Evolutionary conservation across 1,140 invertebrate genomes (phyloP).

Genomic region (Carposina sasakii): DNA sequence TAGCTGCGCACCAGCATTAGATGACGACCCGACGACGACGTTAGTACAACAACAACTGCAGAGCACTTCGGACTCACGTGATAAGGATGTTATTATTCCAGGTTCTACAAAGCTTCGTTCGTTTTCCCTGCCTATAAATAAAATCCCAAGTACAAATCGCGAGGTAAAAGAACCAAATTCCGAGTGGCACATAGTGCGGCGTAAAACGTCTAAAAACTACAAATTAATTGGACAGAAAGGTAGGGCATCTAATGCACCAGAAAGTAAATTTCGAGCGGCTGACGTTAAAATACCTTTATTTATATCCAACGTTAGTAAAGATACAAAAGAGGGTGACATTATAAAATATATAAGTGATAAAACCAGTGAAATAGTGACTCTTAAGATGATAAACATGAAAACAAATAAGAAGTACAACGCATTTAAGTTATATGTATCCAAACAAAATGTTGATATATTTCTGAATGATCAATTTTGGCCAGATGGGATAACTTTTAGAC

Average conservation of each 20-base stretch:
- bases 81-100: neutral
- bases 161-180: too few relatives aligned
- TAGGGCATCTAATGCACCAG: neutral
- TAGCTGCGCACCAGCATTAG: too few relatives aligned
- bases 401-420: neutral
- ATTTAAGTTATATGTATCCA: neutral
- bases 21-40: too few relatives aligned
- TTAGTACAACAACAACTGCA: too few relatives aligned
- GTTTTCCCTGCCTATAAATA: neutral
- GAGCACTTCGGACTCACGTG: too few relatives aligned
- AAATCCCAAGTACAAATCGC: too few relatives aligned
- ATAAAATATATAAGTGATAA: neutral
- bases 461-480: neutral
- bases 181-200: neutral
- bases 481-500: neutral
- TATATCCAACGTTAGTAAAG: neutral
- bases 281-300: neutral
- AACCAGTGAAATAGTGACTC: neutral
- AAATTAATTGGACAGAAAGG: neutral
- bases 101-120: neutral
- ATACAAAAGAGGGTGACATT: neutral
- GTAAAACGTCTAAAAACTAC: neutral
- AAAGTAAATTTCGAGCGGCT: neutral
- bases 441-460: neutral
- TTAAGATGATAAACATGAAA: constrained; percentile 2